Evolutionary conservation across 2,113 vertebrate species (phyloP), one percentile per base, ranked within the genome.

Genomic region (Hyaena hyaena): DNA sequence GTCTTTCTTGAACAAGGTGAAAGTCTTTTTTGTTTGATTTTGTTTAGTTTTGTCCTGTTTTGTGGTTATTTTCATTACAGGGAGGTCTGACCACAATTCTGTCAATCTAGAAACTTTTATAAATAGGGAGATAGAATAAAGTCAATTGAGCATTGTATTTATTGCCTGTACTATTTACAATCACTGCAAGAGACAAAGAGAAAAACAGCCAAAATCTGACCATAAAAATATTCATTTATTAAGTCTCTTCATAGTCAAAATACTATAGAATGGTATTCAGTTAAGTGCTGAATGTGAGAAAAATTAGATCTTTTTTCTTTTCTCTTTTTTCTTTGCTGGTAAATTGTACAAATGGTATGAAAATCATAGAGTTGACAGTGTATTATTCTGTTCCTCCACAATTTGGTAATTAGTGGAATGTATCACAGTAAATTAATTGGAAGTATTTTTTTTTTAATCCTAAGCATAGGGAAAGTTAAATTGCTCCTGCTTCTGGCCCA

Each of bases 401-500:
- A 50, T 81, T 50, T 93, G 82, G 4, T 76, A 82, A 92, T 93
- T 94, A 92, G 95, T 68, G 1, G 24, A 10, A 2, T 17, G 1
- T 26, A 79, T 45, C 28, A 35, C 1, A 88, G 76, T 11, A 79
- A 93, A 35, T 85, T 89, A 90, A 87, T 4, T 28, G 17, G 74
- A 89, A 1, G n/a, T 58, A 28, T 69, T 24, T 35, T 92, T 68
- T 53, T 80, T 80, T 88, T 69, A 82, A 66, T 74, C 15, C 7
- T 0, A 1, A 85, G 4, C 7, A 1, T 19, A 9, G 28, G 90
- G 19, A 15, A 53, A 96, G 81, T 28, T 93, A 65, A 84, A 7
- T 80, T 91, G 94, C 85, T 97, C 26, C 79, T 85, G 48, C 63
- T 96, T 91, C 84, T 84, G 33, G 28, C 16, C 69, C 84, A 74